phyloP scores from a whole-genome alignment of 2,888 invertebrate species.

The Brachycybe producta region DNA sequence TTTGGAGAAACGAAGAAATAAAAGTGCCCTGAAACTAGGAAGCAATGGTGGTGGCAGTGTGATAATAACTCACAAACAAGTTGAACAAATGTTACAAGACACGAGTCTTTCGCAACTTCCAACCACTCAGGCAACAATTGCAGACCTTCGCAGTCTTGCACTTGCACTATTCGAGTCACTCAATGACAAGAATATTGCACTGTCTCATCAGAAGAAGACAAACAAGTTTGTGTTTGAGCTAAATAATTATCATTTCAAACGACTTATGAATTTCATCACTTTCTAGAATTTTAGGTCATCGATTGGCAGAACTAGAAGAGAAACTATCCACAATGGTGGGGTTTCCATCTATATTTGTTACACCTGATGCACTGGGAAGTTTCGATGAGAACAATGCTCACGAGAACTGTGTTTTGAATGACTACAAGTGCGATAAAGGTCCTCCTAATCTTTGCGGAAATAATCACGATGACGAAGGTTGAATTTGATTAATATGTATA shows the following conservation, averaged over 20 bases:
- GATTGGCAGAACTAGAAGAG: conserved; percentile 69
- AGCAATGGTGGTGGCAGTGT: conserved; percentile 45
- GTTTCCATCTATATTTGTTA: too few species aligned
- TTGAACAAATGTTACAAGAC: conserved; percentile 57
- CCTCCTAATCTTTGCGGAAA: too few species aligned
- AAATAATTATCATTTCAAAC: conserved; percentile 1
- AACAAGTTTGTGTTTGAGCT: conserved; percentile 48
- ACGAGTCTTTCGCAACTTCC: conserved; percentile 43
- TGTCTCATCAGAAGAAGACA: conserved; percentile 72
- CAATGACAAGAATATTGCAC: conserved; percentile 69
- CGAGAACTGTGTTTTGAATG: too few species aligned
- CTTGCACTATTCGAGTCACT: conserved; percentile 66
- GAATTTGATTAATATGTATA: too few species aligned
- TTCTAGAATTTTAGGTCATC: conserved; percentile 58
- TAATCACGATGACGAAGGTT: too few species aligned
- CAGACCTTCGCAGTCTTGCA: conserved; percentile 63
- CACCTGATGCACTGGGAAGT: too few species aligned
- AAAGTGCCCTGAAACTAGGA: conserved; percentile 54
- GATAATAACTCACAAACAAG: conserved; percentile 69
- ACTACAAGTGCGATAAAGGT: too few species aligned
- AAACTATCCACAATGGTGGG: conserved; percentile 45
- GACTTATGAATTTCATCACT: not conserved
- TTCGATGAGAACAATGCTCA: too few species aligned
- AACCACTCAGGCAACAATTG: conserved; percentile 50
- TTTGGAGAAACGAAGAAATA: conserved; percentile 48